phyloP scores from a whole-genome alignment of 2,888 invertebrate genomes.

The Chrysolina haemoptera region DNA sequence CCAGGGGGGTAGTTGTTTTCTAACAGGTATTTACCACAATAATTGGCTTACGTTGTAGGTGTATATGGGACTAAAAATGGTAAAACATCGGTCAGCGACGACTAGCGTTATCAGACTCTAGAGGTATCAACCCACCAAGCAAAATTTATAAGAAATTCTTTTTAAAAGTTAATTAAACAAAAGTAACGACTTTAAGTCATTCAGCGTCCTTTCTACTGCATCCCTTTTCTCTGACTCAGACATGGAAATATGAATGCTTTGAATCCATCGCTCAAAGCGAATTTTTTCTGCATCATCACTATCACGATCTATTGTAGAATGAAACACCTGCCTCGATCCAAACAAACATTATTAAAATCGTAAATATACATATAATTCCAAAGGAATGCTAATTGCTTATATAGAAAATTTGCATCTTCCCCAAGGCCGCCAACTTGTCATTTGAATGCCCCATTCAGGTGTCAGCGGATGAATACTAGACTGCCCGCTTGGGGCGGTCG shows the following conservation, averaged over 20 bases:
- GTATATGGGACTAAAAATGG: too few species aligned
- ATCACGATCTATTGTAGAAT: neutral
- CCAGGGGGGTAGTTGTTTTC: too few species aligned
- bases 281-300: neutral
- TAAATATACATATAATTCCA: neutral
- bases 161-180: too few species aligned
- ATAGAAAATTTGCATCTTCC: constrained; percentile 11
- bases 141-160: too few species aligned
- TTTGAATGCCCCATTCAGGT: neutral
- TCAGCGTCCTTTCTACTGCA: too few species aligned
- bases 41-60: too few species aligned
- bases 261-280: neutral
- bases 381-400: constrained; percentile 10
- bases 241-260: too few species aligned
- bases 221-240: neutral
- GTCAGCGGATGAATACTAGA: neutral
- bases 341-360: constrained; percentile 2
- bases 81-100: too few species aligned
- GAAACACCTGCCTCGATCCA: constrained; percentile 15
- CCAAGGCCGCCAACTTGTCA: constrained; percentile 7
- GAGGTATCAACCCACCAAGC: too few species aligned
- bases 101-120: too few species aligned
- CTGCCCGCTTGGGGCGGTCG: neutral
- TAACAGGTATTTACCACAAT: too few species aligned
- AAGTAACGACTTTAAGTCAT: too few species aligned